These are phyloP conservation scores for Erythrolamprus reginae DNA, from an alignment of 2,113 vertebrate species.

Conservation along the genomic window DNA sequence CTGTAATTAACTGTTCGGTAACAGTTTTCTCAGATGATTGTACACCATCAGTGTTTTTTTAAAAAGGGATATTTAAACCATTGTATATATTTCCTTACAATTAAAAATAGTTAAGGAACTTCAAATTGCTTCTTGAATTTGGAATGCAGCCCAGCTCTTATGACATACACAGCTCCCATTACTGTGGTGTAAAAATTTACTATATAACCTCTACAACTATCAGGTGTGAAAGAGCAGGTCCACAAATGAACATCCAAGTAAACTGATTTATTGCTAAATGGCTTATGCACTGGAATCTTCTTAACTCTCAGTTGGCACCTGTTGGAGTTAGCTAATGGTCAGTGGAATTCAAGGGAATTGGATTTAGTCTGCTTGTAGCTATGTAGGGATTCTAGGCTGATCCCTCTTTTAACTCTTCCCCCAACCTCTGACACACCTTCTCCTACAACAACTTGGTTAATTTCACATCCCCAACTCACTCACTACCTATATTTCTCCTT, in stretches of 20 bases:
- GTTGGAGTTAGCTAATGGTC: background rate
- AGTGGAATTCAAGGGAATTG: background rate
- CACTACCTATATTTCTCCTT: background rate
- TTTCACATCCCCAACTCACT: background rate
- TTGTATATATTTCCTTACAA: background rate
- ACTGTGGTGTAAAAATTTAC: background rate
- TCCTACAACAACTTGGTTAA: background rate
- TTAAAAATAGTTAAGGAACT: background rate
- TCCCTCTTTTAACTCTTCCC: background rate
- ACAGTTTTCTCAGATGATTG: background rate
- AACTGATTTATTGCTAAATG: background rate
- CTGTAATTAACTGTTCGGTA: background rate
- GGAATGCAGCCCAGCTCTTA: background rate
- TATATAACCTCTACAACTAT: background rate
- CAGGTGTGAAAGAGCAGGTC: background rate
- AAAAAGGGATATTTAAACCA: background rate
- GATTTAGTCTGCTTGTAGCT: background rate
- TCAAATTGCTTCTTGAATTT: background rate
- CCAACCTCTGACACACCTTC: background rate
- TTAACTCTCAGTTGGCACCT: background rate
- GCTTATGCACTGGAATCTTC: background rate
- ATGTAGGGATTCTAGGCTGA: background rate
- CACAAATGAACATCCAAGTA: background rate
- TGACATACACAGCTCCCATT: background rate
- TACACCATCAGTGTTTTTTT: background rate